Evolutionary conservation across 2,888 invertebrate species (phyloP).

Genomic region (Xylota segnis): DNA sequence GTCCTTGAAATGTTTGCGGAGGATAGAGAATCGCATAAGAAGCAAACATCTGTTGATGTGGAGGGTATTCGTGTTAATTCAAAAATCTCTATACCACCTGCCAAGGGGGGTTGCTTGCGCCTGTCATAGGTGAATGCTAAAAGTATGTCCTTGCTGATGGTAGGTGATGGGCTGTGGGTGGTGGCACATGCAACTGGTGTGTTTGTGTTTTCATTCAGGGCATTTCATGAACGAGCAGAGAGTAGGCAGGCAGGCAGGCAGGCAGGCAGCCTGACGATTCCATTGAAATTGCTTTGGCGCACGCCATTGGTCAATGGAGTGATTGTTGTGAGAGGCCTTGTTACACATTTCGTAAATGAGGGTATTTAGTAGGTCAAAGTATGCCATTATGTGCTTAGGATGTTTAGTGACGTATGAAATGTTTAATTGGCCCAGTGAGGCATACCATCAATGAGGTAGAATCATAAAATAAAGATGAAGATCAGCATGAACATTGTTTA

Average conservation of each 20-base stretch:
- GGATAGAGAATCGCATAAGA: background rate
- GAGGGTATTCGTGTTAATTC: slow-evolving; percentile 29
- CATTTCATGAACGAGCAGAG: slow-evolving; percentile 50
- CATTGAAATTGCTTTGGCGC: slow-evolving; percentile 60
- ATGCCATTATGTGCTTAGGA: slow-evolving; percentile 68
- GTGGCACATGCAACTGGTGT: slow-evolving; percentile 65
- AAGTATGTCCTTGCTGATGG: slow-evolving; percentile 55
- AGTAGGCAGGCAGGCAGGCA: slow-evolving; percentile 36
- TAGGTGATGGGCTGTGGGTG: background rate
- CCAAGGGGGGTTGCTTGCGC: background rate
- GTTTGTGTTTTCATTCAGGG: slow-evolving; percentile 61
- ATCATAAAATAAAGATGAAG: background rate
- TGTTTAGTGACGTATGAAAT: slow-evolving; percentile 61
- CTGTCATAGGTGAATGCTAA: slow-evolving; percentile 20
- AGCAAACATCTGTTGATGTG: slow-evolving; percentile 48
- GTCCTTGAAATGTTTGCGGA: slow-evolving; percentile 5
- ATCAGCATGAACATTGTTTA: background rate
- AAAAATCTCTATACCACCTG: slow-evolving; percentile 27
- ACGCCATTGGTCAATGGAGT: slow-evolving; percentile 66
- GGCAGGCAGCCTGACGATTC: slow-evolving; percentile 37
- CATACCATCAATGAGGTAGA: slow-evolving; percentile 24
- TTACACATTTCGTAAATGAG: slow-evolving; percentile 70
- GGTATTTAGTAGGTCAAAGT: slow-evolving; percentile 66
- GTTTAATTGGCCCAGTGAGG: slow-evolving; percentile 30
- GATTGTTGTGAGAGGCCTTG: slow-evolving; percentile 62